Conservation (phyloP, 1,140 invertebrate species). For the Akabosia matsudoensis region DNA sequence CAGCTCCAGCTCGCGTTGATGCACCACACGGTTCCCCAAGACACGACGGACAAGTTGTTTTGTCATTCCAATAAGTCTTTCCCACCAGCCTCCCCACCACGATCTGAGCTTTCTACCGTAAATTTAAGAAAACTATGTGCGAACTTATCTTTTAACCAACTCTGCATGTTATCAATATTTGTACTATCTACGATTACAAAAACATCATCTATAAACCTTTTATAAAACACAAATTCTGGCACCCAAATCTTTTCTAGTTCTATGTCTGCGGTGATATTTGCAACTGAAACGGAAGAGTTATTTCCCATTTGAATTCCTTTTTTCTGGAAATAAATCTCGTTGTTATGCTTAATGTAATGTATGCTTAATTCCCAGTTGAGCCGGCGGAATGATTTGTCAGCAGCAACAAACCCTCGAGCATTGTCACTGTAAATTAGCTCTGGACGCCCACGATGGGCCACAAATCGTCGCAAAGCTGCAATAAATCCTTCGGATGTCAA, state of each 20-base stretch:
- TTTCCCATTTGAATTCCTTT: background rate
- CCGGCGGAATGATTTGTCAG: background rate
- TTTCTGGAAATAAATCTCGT: background rate
- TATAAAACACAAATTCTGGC: too few species aligned
- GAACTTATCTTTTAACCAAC: too few species aligned
- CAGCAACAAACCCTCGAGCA: background rate
- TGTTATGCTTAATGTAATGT: background rate
- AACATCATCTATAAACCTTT: too few species aligned
- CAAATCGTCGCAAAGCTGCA: background rate
- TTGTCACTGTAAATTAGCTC: background rate
- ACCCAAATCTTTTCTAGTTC: too few species aligned
- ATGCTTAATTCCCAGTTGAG: too few species aligned
- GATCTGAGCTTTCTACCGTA: too few species aligned
- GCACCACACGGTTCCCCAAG: background rate
- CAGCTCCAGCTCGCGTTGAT: background rate
- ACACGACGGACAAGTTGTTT: background rate
- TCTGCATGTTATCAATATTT: too few species aligned
- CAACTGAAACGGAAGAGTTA: background rate
- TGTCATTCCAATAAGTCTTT: background rate
- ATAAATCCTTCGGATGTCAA: background rate
- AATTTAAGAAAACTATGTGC: too few species aligned
- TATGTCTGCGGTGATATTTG: too few species aligned
- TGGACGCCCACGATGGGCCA: background rate
- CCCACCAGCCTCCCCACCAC: constrained; percentile 9
- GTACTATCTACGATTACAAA: too few species aligned